Evolutionary conservation across 2,888 invertebrate species (phyloP).

Genomic region (Augiades crinisus): DNA sequence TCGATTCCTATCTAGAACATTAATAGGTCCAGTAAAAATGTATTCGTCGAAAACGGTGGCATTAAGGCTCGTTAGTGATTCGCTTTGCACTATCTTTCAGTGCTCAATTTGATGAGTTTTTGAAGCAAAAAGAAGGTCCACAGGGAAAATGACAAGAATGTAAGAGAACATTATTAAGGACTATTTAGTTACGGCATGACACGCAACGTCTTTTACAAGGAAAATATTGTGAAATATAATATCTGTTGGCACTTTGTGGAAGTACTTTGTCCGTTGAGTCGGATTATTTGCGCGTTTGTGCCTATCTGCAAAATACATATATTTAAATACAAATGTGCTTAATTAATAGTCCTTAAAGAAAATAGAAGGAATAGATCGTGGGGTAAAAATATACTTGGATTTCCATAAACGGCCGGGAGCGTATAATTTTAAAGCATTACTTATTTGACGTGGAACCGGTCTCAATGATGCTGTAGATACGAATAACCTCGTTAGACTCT

Average conservation of each 20-base stretch:
- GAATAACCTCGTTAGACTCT: slow-evolving; percentile 32
- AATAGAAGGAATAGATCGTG: slow-evolving; percentile 14
- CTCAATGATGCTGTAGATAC: slow-evolving; percentile 24
- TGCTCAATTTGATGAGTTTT: slow-evolving; percentile 9
- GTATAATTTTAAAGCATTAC: slow-evolving; percentile 31
- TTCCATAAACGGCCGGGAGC: slow-evolving; percentile 22
- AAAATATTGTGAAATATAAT: neutral
- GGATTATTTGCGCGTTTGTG: neutral
- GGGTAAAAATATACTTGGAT: slow-evolving; percentile 20
- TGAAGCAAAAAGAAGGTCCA: neutral
- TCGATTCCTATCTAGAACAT: slow-evolving; percentile 6
- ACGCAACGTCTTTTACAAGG: neutral
- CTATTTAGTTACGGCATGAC: neutral
- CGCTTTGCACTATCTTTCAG: slow-evolving; percentile 14
- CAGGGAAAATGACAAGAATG: neutral
- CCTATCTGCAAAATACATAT: too few species aligned
- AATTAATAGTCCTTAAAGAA: neutral
- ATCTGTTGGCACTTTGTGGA: neutral
- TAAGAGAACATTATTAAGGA: neutral
- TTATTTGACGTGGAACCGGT: slow-evolving; percentile 34
- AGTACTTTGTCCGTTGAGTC: neutral
- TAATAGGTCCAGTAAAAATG: neutral
- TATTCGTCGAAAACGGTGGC: slow-evolving; percentile 10
- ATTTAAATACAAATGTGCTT: neutral
- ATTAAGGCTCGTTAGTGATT: slow-evolving; percentile 16